A percentile compares a stretch with the other conserved stretches of the same genome.
phyloP scores from a whole-genome alignment of 2,888 invertebrate genomes.

The Dendrolimus houi region DNA sequence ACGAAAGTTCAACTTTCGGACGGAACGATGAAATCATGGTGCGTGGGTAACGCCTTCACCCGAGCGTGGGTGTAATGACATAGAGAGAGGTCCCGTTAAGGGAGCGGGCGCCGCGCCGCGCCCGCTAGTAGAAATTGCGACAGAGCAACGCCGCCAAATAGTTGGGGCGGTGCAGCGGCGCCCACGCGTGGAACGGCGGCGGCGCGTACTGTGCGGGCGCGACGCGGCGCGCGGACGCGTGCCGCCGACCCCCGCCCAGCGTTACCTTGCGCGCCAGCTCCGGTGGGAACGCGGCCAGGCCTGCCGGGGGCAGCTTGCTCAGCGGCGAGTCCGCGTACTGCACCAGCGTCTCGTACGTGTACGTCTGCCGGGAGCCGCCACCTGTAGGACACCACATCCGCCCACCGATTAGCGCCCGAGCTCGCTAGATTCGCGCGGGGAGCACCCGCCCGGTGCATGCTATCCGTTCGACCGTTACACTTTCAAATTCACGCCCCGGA shows the following conservation, averaged over 20 bases:
- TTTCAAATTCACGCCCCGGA: no score
- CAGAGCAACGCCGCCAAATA: conserved; percentile 47
- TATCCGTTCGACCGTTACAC: no score
- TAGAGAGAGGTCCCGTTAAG: conserved; percentile 17
- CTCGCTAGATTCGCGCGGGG: not conserved
- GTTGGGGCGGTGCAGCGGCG: conserved; percentile 37
- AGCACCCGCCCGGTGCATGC: not conserved
- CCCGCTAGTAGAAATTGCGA: conserved; percentile 60
- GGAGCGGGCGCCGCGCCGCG: conserved; percentile 9
- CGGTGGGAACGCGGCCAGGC: conserved; percentile 62
- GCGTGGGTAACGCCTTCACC: not conserved
- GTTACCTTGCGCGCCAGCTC: conserved; percentile 75
- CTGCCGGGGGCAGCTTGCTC: conserved; percentile 70
- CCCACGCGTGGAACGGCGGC: conserved; percentile 29
- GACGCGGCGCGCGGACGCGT: conserved; percentile 17
- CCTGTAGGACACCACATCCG: conserved; percentile 7
- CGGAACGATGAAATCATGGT: not conserved
- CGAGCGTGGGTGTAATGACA: conserved; percentile 6
- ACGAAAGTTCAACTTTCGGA: conserved; percentile 28
- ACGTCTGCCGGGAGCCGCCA: conserved; percentile 57
- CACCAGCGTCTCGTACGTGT: conserved; percentile 73
- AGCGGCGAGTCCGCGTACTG: conserved; percentile 74
- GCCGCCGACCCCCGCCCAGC: conserved; percentile 30
- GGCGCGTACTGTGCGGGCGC: conserved; percentile 17
- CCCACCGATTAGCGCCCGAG: conserved; percentile 2